Base-by-base conservation (phyloP, 2,113 vertebrate genomes). In the Tenebrosternarchus preto region DNA sequence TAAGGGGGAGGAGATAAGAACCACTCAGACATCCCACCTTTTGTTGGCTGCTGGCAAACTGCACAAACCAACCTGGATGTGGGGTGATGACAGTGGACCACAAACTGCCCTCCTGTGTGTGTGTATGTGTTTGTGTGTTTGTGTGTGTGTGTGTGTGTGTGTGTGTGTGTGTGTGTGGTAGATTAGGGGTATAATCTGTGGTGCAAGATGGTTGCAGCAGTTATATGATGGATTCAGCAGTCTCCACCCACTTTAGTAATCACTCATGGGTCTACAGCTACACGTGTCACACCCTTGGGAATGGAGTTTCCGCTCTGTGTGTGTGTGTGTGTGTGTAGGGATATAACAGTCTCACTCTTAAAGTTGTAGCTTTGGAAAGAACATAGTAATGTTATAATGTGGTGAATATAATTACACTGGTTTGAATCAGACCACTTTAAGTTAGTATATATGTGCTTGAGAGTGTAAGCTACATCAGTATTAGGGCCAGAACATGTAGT, bases 171-270 rank as follows among this genome's bases (percentile, higher is more conserved):
- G 27, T 25, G 36, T 76, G 73, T 71, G 53, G n/a, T 63, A 59
- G 43, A 88, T 83, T 72, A 77, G 16, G 43, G 17, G 57, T 80
- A 57, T 80, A 81, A 85, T 85, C 79, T 75, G 77, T 73, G 82
- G 69, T 61, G 74, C 82, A 75, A 79, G 76, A 50, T 5, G 29
- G 73, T 66, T 39, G 39, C 76, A 80, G 68, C 72, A 69, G 59
- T 85, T 80, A 85, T 84, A 82, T 87, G 85, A 86, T 85, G 31
- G 76, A 84, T 84, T 77, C 53, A 24, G 78, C 33, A 57, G 22
- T 72, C 73, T 53, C 79, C 72, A 22, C 70, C 78, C 53, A 53
- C 24, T 60, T 33, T 66, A 43, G 56, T 76, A 79, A 83, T 82
- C 72, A 36, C 67, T 63, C 1, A 4, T 27, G 11, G 77, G 24